A percentile compares a stretch with the other conserved stretches of the same genome.
Evolutionary conservation across 2,797 vertebrate genomes (phyloP).

Genomic region (Picus viridis): DNA sequence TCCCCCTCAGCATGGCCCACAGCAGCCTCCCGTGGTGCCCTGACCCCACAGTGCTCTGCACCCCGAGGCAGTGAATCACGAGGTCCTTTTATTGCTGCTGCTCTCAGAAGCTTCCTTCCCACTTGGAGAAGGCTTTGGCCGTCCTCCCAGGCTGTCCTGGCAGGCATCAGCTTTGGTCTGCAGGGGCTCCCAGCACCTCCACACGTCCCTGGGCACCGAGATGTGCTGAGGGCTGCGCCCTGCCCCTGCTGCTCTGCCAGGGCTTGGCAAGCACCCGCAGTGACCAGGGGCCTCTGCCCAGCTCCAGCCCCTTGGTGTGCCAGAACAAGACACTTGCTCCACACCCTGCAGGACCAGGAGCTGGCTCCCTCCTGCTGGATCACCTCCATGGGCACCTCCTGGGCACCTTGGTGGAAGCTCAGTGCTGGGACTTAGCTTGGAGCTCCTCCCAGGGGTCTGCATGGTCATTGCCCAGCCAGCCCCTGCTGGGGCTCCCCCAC

Average conservation of each 20-base stretch:
- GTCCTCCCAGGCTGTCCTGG: not conserved
- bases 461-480: fast-evolving
- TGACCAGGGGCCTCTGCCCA: too few relatives aligned
- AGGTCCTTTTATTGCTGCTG: not conserved
- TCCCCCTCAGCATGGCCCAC: too few relatives aligned
- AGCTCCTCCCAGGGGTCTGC: fast-evolving
- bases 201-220: fast-evolving
- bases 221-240: not conserved
- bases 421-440: fast-evolving
- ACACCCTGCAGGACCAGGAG: not conserved
- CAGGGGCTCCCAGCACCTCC: fast-evolving
- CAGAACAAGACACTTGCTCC: fast-evolving
- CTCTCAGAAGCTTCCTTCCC: not conserved
- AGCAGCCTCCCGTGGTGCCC: fast-evolving
- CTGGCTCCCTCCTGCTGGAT: too few relatives aligned
- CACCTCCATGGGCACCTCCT: not conserved
- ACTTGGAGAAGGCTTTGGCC: not conserved
- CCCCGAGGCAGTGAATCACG: not conserved
- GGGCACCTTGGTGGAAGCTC: fast-evolving
- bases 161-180: not conserved
- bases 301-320: not conserved
- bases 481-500: not conserved
- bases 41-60: not conserved
- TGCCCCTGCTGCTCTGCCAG: not conserved
- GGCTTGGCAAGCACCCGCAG: too few relatives aligned